Conservation (phyloP, 1,140 invertebrate species). For the Calycopis cecrops region DNA sequence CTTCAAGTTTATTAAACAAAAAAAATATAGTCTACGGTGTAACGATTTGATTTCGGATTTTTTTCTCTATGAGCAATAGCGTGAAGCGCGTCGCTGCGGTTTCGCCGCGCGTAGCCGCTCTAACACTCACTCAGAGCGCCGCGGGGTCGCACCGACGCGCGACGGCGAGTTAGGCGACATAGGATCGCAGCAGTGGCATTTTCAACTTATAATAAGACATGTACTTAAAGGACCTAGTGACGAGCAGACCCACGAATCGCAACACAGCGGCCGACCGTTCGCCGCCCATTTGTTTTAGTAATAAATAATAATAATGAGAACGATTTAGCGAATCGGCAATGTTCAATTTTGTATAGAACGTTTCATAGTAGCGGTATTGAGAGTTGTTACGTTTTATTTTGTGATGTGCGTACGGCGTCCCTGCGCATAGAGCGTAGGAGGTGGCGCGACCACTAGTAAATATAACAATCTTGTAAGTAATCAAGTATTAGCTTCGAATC, state of each 20-base stretch:
- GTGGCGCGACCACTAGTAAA: slow-evolving; percentile 48
- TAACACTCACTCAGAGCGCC: slow-evolving; percentile 6
- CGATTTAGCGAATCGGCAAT: slow-evolving; percentile 70
- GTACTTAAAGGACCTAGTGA: slow-evolving; percentile 62
- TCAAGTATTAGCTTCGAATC: slow-evolving; percentile 73
- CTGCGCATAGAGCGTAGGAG: slow-evolving; percentile 15
- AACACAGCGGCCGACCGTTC: slow-evolving; percentile 45
- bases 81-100: slow-evolving; percentile 30
- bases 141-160: slow-evolving; percentile 11
- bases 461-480: slow-evolving; percentile 73
- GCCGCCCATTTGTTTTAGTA: slow-evolving; percentile 66
- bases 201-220: slow-evolving; percentile 70
- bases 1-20: slow-evolving; percentile 70
- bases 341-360: slow-evolving; percentile 74
- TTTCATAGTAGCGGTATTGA: slow-evolving; percentile 72
- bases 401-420: slow-evolving; percentile 36
- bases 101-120: slow-evolving; percentile 11
- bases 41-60: slow-evolving; percentile 71
- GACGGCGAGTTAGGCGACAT: slow-evolving; percentile 50
- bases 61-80: slow-evolving; percentile 67
- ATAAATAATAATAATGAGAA: slow-evolving; percentile 48
- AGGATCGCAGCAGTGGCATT: slow-evolving; percentile 69
- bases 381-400: slow-evolving; percentile 68
- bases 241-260: slow-evolving; percentile 42
- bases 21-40: slow-evolving; percentile 69